Percentiles rank a stretch among this genome's conserved stretches.
These are phyloP conservation scores for Dicentrarchus labrax DNA, from an alignment of 2,113 vertebrate genomes.

Conservation along the genomic window DNA sequence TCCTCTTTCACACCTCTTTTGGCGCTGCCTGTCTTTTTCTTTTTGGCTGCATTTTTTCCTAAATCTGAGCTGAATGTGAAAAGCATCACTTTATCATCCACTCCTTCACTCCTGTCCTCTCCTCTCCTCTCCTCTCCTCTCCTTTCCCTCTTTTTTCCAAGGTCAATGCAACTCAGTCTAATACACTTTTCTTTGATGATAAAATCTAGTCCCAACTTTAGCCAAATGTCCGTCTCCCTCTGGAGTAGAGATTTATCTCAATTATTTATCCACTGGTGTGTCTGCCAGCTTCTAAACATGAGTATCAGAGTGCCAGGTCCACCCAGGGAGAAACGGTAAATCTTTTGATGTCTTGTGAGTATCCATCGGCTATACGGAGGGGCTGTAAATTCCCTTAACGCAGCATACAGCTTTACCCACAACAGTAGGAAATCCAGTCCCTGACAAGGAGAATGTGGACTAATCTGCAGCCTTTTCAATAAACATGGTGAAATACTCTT, in stretches of 20 bases:
- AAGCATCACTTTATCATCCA: slow-evolving; percentile 52
- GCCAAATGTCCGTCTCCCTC: slow-evolving; percentile 69
- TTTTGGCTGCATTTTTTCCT: slow-evolving; percentile 42
- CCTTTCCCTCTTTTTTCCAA: slow-evolving; percentile 62
- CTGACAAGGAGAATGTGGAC: slow-evolving; percentile 65
- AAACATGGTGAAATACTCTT: slow-evolving; percentile 60
- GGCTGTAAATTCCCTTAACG: slow-evolving; percentile 68
- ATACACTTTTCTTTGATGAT: slow-evolving; percentile 77
- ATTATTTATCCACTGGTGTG: slow-evolving; percentile 63
- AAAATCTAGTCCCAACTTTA: slow-evolving; percentile 71
- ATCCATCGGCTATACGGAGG: slow-evolving; percentile 52
- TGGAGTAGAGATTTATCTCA: slow-evolving; percentile 77
- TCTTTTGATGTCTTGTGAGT: slow-evolving; percentile 76
- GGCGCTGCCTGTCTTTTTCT: slow-evolving; percentile 34
- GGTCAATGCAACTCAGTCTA: slow-evolving; percentile 69
- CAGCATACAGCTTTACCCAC: slow-evolving; percentile 55
- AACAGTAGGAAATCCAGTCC: slow-evolving; percentile 60
- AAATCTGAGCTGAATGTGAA: slow-evolving; percentile 63
- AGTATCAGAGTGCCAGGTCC: slow-evolving; percentile 63
- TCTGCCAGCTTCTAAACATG: slow-evolving; percentile 76
- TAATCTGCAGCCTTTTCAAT: slow-evolving; percentile 72
- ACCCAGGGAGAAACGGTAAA: slow-evolving; percentile 61
- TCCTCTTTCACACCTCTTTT: slow-evolving; percentile 48
- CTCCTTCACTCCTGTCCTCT: slow-evolving; percentile 9
- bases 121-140: not conserved